A percentile compares a stretch with the other conserved stretches of the same genome.
Evolutionary conservation across 2,888 invertebrate species (phyloP).

Genomic region (Bedellia somnulentella): DNA sequence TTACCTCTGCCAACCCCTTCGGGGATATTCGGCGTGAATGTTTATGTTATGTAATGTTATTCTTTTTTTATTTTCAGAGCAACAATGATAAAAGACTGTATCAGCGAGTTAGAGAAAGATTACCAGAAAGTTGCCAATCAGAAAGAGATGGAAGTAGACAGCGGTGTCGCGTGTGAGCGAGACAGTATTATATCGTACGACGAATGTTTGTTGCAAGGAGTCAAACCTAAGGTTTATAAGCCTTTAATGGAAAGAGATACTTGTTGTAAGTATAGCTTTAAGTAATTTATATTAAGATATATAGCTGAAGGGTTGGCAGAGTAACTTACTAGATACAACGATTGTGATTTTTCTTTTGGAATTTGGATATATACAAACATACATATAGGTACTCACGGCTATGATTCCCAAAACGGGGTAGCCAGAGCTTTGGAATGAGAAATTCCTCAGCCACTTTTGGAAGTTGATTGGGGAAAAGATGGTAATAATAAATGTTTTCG

Average conservation of each 20-base stretch:
- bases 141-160: conserved; percentile 12
- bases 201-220: conserved; percentile 69
- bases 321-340: no score
- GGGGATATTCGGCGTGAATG: no score
- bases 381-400: background rate
- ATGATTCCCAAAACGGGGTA: background rate
- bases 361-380: no score
- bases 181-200: conserved; percentile 37
- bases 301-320: background rate
- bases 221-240: conserved; percentile 69
- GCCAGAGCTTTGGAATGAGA: no score
- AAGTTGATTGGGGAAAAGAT: no score
- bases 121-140: conserved; percentile 14
- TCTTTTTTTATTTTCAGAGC: conserved; percentile 30
- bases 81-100: conserved; percentile 60
- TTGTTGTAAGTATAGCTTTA: conserved; percentile 68
- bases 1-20: no score
- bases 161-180: conserved; percentile 9
- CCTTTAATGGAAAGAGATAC: conserved; percentile 73
- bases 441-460: no score
- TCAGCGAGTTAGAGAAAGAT: conserved; percentile 44
- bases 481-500: no score
- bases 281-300: background rate
- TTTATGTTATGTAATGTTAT: no score
- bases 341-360: no score